Percentiles rank a stretch among this genome's conserved stretches.
Conservation (phyloP, 1,140 invertebrate genomes). For the Sinonovacula constricta region DNA sequence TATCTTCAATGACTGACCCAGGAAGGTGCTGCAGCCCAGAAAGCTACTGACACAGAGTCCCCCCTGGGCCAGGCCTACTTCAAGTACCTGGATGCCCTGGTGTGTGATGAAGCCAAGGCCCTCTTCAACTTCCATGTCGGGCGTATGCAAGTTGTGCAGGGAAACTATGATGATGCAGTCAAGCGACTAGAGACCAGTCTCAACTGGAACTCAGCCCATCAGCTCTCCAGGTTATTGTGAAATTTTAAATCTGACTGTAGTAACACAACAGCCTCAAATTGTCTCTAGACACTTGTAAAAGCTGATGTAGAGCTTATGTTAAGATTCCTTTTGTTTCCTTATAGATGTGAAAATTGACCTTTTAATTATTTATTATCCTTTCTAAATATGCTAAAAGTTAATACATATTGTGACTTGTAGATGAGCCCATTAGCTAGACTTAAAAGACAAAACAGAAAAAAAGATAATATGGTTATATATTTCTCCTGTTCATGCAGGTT, state of each 20-base stretch:
- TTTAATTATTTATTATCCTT: too few species aligned
- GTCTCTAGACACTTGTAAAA: too few species aligned
- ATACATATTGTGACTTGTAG: too few species aligned
- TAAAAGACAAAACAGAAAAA: too few species aligned
- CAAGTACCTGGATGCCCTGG: constrained; percentile 76
- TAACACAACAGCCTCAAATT: too few species aligned
- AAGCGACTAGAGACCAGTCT: constrained; percentile 72
- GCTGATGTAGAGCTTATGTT: too few species aligned
- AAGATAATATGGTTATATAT: too few species aligned
- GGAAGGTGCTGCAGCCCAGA: constrained; percentile 76
- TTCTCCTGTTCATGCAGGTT: constrained; percentile 66
- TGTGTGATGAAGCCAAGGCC: constrained; percentile 72
- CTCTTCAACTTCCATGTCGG: constrained; percentile 77
- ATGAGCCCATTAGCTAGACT: too few species aligned
- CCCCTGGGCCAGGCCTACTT: constrained; percentile 75
- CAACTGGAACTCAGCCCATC: constrained; percentile 73
- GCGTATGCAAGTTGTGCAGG: constrained; percentile 73
- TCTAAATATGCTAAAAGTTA: too few species aligned
- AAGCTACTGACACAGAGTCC: constrained; percentile 72
- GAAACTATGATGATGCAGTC: constrained; percentile 75
- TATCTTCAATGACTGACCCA: constrained; percentile 42
- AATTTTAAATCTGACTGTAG: too few species aligned
- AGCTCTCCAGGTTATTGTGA: constrained; percentile 68
- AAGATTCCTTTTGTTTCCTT: too few species aligned
- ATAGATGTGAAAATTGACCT: too few species aligned